Evolutionary conservation across 2,113 vertebrate genomes (phyloP).

Genomic region (Cheilinus undulatus): DNA sequence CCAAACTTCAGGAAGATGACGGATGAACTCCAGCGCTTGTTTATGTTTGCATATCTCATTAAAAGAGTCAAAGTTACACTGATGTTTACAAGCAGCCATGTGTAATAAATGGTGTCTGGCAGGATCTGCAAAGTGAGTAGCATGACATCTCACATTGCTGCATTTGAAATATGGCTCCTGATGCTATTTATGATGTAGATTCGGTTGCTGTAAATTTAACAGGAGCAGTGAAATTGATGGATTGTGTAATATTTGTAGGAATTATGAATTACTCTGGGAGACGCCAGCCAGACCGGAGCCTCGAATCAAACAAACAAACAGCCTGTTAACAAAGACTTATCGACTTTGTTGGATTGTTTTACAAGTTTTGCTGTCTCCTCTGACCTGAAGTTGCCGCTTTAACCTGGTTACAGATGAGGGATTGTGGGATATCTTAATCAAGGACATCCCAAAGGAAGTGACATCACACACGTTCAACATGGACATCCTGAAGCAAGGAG

Average conservation of each 20-base stretch:
- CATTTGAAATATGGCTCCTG: constrained; percentile 59
- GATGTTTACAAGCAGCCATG: constrained; percentile 58
- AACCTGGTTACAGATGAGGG: constrained; percentile 89
- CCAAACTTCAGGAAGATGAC: constrained; percentile 32
- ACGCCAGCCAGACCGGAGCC: constrained; percentile 37
- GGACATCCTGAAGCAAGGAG: constrained; percentile 94
- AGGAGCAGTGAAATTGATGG: constrained; percentile 69
- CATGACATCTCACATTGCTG: constrained; percentile 42
- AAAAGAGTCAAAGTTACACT: constrained; percentile 48
- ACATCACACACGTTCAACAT: constrained; percentile 96
- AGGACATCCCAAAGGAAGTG: constrained; percentile 96
- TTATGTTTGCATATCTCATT: constrained; percentile 55
- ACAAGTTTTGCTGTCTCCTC: background rate
- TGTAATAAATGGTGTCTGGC: constrained; percentile 67
- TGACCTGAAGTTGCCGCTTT: constrained; percentile 7
- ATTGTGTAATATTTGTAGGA: constrained; percentile 68
- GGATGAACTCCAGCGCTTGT: constrained; percentile 40
- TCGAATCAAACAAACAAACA: constrained; percentile 60
- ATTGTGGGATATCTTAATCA: constrained; percentile 98
- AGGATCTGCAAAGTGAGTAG: constrained; percentile 54
- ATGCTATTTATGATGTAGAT: constrained; percentile 61
- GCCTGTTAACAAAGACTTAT: constrained; percentile 51
- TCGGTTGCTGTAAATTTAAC: constrained; percentile 65
- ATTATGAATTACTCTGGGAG: constrained; percentile 65
- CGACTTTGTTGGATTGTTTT: constrained; percentile 42